Evolutionary conservation across 2,797 vertebrate species (phyloP).

Genomic region (Girardinus metallicus): DNA sequence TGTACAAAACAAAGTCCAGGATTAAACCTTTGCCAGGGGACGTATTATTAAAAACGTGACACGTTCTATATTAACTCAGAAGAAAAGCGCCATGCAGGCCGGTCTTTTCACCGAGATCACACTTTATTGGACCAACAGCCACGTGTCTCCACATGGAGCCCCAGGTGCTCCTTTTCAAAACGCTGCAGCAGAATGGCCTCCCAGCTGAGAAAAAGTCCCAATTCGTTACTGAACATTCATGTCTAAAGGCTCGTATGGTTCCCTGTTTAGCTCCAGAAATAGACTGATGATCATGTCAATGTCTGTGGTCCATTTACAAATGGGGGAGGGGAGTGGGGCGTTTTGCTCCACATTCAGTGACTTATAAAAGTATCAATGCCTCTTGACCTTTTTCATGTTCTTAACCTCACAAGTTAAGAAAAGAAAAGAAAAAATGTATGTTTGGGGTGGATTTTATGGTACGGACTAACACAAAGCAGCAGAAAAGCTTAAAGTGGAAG

Average conservation of each 20-base stretch:
- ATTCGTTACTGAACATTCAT: not conserved
- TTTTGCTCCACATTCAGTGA: not conserved
- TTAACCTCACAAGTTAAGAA: not conserved
- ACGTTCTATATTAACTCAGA: not conserved
- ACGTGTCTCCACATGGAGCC: conserved; percentile 18
- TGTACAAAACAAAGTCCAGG: not conserved
- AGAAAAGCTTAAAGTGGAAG: not conserved
- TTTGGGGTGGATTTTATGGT: not conserved
- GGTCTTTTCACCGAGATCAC: not conserved
- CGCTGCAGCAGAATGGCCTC: not conserved
- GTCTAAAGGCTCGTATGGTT: not conserved
- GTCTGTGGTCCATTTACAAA: not conserved
- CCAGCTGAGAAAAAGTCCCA: not conserved
- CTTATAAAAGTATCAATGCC: not conserved
- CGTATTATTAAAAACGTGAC: not conserved
- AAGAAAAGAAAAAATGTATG: not conserved
- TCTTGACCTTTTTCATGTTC: not conserved
- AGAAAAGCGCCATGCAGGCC: not conserved
- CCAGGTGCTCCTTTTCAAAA: conserved; percentile 27
- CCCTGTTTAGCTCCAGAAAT: not conserved
- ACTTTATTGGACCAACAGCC: conserved; percentile 2
- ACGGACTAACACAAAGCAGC: not conserved
- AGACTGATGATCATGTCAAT: not conserved
- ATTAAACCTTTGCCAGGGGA: too few relatives aligned
- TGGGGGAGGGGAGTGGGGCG: too few relatives aligned